Evolutionary conservation across 2,113 vertebrate genomes (phyloP).

Genomic region (Hymenochirus boettgeri): DNA sequence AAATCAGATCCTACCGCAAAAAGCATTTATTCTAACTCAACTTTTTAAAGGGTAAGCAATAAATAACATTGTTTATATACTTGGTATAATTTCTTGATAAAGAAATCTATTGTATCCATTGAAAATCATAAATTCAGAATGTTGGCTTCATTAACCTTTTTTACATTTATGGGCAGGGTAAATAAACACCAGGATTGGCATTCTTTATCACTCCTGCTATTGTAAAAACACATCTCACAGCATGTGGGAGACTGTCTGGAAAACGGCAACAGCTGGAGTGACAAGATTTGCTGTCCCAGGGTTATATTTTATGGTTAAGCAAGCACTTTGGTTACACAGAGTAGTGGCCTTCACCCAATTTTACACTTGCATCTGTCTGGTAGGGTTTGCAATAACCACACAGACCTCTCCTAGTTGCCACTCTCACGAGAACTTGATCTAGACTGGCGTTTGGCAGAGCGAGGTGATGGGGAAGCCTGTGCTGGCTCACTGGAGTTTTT

Average conservation of each 20-base stretch:
- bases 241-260: too few relatives aligned
- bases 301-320: constrained; percentile 15
- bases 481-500: constrained; percentile 57
- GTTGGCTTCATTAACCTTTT: neutral
- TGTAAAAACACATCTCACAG: too few relatives aligned
- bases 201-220: too few relatives aligned
- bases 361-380: neutral
- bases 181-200: neutral
- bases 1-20: neutral
- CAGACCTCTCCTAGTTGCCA: constrained; percentile 52
- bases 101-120: constrained; percentile 5
- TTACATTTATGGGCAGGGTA: neutral
- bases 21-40: neutral
- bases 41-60: neutral
- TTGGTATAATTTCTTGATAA: neutral
- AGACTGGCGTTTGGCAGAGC: constrained; percentile 60
- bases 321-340: constrained; percentile 33
- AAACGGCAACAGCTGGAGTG: too few relatives aligned
- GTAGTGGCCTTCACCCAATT: constrained; percentile 14
- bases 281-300: too few relatives aligned
- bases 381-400: constrained; percentile 30
- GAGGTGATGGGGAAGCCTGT: constrained; percentile 57
- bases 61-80: constrained; percentile 8
- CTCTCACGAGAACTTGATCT: constrained; percentile 62
- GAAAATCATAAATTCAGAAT: neutral